Evolutionary conservation across 2,113 vertebrate genomes (phyloP), one percentile per base, ranked within the genome.

Genomic region (Amia ocellicauda): DNA sequence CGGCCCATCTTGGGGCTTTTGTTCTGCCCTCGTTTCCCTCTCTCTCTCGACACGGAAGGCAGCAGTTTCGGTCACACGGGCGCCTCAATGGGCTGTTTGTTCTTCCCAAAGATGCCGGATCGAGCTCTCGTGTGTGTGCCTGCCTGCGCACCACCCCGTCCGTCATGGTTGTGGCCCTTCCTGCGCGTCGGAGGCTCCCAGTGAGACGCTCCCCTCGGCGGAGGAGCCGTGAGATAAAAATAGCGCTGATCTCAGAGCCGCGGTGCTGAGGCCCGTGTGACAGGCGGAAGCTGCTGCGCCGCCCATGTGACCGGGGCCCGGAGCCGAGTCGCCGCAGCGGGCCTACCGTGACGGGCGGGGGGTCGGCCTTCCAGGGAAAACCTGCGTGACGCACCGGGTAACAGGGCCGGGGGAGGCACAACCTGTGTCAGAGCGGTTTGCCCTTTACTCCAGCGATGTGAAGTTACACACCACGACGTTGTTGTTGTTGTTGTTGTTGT

Each of bases 221-320:
- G 20, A 45, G 26, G 43, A 51, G 47, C 40, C 41, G 14, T 7
- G 51, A 11, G 84, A 64, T 87, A 86, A 66, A 87, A 85, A 83
- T 84, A 85, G 85, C 71, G 66, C 85, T 82, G 89, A 86, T 83
- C 84, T 86, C 82, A 86, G 81, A 78, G 78, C 79, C 77, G 72
- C 66, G 19, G 5, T 2, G 26, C 77, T 86, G 79, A 80, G 83
- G 80, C 74, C 83, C 85, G 82, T 78, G 84, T 89, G 89, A 90
- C 83, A 77, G 82, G 80, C 81, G 82, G 85, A 85, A 86, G 75
- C 72, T 53, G 72, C 60, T 69, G 59, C 71, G 58, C 20, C 29
- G 27, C 65, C 72, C 85, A 78, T 70, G 83, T 90, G 88, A 88
- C 64, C 1, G 24, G 40, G 55, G 24, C 22, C 78, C 77, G 74